Percentiles rank a stretch among this genome's conserved stretches.
Conservation (phyloP, 2,888 invertebrate genomes). For the Gonocerus acuteangulatus region DNA sequence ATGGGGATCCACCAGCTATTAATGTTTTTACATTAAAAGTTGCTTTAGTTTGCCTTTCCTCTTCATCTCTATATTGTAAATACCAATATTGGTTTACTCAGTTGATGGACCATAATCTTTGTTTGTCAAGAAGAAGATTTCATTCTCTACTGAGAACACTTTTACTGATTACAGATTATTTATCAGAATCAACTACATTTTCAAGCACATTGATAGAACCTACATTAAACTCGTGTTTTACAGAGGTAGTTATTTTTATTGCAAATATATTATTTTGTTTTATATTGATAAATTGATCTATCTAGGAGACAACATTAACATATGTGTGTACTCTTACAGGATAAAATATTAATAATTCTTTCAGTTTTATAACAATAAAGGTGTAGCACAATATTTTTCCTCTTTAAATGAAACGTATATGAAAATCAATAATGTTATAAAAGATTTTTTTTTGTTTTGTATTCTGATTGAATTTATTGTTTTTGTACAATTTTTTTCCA, state of each 20-base stretch:
- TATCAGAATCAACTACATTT: constrained; percentile 56
- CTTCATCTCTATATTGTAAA: constrained; percentile 56
- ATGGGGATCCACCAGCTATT: not conserved
- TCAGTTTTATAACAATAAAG: no score
- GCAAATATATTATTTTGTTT: no score
- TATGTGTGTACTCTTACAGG: no score
- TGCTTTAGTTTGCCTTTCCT: constrained; percentile 57
- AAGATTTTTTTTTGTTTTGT: no score
- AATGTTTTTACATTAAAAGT: constrained; percentile 62
- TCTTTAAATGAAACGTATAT: no score
- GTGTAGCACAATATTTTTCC: no score
- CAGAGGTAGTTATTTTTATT: constrained; percentile 56
- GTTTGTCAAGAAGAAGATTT: constrained; percentile 57
- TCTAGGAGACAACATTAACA: not conserved
- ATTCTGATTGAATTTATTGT: no score
- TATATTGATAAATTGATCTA: not conserved
- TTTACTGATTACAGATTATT: constrained; percentile 52
- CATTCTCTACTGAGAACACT: constrained; percentile 56
- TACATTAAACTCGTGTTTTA: constrained; percentile 66
- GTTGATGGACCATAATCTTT: constrained; percentile 67
- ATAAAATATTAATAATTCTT: not conserved
- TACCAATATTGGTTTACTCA: constrained; percentile 61
- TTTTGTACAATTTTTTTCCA: no score
- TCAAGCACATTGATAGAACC: constrained; percentile 55
- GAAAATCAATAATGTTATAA: no score